phyloP scores from a whole-genome alignment of 2,113 vertebrate genomes.

The Entomyzon cyanotis region DNA sequence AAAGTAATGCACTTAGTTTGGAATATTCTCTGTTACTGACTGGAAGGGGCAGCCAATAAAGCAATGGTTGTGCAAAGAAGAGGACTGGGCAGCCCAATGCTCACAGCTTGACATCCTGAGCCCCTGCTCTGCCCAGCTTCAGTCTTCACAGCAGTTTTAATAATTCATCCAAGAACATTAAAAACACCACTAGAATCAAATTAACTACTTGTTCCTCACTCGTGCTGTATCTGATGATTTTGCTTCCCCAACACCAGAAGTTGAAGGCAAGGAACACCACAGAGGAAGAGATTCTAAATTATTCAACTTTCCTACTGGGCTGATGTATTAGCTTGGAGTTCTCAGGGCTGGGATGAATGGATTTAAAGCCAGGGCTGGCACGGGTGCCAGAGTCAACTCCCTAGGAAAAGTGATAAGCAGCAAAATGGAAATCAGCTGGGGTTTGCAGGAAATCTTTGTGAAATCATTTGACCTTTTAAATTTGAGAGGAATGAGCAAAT shows the following conservation, averaged over 20 bases:
- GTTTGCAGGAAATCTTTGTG: not conserved
- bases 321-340: not conserved
- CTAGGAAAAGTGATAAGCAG: not conserved
- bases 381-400: not conserved
- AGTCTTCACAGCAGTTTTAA: not conserved
- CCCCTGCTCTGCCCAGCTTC: not conserved
- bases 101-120: not conserved
- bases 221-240: not conserved
- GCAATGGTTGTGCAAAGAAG: not conserved
- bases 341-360: not conserved
- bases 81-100: not conserved
- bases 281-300: not conserved
- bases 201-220: not conserved
- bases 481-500: not conserved
- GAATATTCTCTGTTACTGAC: not conserved
- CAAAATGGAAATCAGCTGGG: not conserved
- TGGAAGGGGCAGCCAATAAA: not conserved
- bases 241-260: not conserved
- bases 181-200: not conserved
- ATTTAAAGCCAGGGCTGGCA: not conserved
- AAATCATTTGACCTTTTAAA: not conserved
- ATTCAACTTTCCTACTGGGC: not conserved
- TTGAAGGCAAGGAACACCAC: not conserved
- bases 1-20: not conserved
- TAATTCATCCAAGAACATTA: conserved; percentile 3